These are phyloP conservation scores for Microctonus brassicae DNA, from an alignment of 2,888 invertebrate genomes.

Conservation along the genomic window DNA sequence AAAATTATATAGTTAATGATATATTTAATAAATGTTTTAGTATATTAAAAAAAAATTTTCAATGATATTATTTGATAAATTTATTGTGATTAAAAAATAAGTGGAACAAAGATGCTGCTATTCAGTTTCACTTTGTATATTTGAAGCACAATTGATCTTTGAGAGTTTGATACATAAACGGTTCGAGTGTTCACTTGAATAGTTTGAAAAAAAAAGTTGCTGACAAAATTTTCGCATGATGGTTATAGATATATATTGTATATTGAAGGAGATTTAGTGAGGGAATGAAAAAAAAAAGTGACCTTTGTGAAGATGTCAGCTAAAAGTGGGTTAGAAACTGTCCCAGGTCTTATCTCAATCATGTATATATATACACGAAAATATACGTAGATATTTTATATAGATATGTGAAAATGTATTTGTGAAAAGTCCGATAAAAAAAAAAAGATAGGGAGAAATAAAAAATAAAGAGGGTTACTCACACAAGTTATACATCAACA, in stretches of 20 bases:
- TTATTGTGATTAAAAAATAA: no score
- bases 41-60: no score
- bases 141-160: not conserved
- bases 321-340: constrained; percentile 28
- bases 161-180: constrained; percentile 10
- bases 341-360: constrained; percentile 17
- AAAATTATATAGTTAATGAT: no score
- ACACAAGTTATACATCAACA: constrained; percentile 16
- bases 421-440: not conserved
- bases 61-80: no score
- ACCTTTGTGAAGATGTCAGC: constrained; percentile 26
- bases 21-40: no score
- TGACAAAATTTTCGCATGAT: constrained; percentile 7
- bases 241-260: not conserved
- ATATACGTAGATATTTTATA: not conserved
- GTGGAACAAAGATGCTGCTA: no score
- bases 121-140: no score
- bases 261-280: not conserved
- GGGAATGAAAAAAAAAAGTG: constrained; percentile 14
- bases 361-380: not conserved
- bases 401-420: no score
- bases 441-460: not conserved
- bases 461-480: not conserved
- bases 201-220: not conserved
- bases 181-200: constrained; percentile 16